A percentile compares a stretch with the other conserved stretches of the same genome.
phyloP scores from a whole-genome alignment of 92 coral and sea anemone genomes.

The Heteractis magnifica region DNA sequence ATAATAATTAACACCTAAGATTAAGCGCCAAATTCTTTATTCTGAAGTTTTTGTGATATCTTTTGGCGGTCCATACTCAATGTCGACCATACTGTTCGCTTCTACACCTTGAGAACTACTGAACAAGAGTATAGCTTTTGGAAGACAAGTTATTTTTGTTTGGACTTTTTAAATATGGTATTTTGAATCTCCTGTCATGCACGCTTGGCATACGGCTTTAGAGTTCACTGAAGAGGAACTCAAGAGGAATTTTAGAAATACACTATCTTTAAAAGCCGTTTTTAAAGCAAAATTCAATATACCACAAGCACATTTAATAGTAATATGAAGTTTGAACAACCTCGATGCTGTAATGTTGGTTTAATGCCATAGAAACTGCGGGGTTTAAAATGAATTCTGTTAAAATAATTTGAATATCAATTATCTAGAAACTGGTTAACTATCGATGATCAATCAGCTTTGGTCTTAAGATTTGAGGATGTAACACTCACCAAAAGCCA shows the following conservation, averaged over 20 bases:
- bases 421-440: neutral
- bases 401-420: neutral
- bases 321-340: neutral
- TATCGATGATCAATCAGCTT: neutral
- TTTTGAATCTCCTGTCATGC: neutral
- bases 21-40: neutral
- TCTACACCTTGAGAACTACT: neutral
- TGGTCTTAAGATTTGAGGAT: neutral
- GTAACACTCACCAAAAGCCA: neutral
- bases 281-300: neutral
- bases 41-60: neutral
- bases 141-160: neutral
- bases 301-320: neutral
- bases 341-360: neutral
- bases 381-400: neutral
- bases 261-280: neutral
- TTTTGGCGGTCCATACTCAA: neutral
- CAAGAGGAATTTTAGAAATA: neutral
- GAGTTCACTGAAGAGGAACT: conserved; percentile 2
- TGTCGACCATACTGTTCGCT: neutral
- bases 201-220: neutral
- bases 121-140: neutral
- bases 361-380: neutral
- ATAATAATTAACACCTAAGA: neutral
- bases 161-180: neutral